phyloP scores from a whole-genome alignment of 2,888 invertebrate species.

The Lutraria lutraria region DNA sequence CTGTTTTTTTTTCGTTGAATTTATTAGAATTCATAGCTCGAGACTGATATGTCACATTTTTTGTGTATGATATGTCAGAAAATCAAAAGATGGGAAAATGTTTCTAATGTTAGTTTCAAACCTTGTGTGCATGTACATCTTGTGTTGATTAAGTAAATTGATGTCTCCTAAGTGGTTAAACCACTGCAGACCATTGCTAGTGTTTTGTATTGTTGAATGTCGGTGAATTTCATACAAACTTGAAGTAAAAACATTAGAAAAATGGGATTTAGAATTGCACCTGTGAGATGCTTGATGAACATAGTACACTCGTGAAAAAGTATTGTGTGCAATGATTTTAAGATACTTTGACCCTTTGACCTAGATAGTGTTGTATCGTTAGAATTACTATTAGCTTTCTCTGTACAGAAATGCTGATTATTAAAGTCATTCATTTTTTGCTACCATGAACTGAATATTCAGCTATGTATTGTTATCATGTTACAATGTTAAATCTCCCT shows the following conservation, averaged over 20 bases:
- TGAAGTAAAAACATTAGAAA: background rate
- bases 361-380: background rate
- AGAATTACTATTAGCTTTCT: constrained; percentile 7
- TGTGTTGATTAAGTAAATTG: background rate
- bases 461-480: background rate
- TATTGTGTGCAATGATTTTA: constrained; percentile 8
- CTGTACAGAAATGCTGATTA: background rate
- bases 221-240: background rate
- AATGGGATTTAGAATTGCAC: background rate
- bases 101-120: background rate
- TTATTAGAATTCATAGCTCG: background rate
- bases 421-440: background rate
- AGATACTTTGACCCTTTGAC: constrained; percentile 10
- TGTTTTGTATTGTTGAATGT: background rate
- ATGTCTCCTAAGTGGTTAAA: constrained; percentile 7
- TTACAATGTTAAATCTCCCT: background rate
- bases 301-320: background rate
- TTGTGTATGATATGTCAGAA: background rate
- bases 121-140: background rate
- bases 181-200: background rate
- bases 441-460: background rate
- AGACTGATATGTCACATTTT: background rate
- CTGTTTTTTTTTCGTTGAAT: background rate
- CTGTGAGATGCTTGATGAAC: background rate
- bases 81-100: constrained; percentile 11